A percentile compares a stretch with the other conserved stretches of the same genome.
phyloP scores from a whole-genome alignment of 2,888 invertebrate genomes.

The Calameuta pallipes region DNA sequence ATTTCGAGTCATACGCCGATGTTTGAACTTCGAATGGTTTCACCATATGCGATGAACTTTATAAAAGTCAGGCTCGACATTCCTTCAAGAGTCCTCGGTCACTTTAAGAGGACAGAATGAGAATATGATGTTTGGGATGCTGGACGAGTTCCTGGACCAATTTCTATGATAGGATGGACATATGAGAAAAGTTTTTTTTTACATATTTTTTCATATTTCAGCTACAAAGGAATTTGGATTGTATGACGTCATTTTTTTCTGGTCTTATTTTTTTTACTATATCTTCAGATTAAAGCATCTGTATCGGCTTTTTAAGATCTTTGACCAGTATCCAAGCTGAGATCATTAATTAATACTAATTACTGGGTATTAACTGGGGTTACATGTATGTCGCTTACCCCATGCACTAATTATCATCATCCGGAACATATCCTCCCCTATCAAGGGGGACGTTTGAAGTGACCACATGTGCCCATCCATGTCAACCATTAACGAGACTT shows the following conservation, averaged over 20 bases:
- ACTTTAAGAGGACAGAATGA: not conserved
- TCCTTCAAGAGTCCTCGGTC: not conserved
- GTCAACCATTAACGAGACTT: constrained; percentile 37
- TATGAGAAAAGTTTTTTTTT: constrained; percentile 42
- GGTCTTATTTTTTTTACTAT: not conserved
- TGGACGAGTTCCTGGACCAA: not conserved
- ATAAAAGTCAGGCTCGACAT: not conserved
- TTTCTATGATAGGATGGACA: constrained; percentile 13
- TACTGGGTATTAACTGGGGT: constrained; percentile 26
- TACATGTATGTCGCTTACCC: constrained; percentile 29
- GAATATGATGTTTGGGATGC: not conserved
- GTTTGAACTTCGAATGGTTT: not conserved
- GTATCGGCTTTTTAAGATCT: not conserved
- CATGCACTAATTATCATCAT: constrained; percentile 34
- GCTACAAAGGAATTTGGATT: not conserved
- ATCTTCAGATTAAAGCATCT: not conserved
- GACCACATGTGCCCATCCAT: constrained; percentile 33
- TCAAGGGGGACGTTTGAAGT: constrained; percentile 44
- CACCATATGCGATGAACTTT: not conserved
- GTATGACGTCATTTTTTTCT: not conserved
- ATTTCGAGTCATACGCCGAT: not conserved
- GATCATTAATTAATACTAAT: constrained; percentile 41
- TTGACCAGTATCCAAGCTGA: not conserved
- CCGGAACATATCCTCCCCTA: constrained; percentile 23
- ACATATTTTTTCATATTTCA: not conserved